These are phyloP conservation scores for Festucalex cinctus DNA, from an alignment of 2,113 vertebrate genomes.

Conservation along the genomic window DNA sequence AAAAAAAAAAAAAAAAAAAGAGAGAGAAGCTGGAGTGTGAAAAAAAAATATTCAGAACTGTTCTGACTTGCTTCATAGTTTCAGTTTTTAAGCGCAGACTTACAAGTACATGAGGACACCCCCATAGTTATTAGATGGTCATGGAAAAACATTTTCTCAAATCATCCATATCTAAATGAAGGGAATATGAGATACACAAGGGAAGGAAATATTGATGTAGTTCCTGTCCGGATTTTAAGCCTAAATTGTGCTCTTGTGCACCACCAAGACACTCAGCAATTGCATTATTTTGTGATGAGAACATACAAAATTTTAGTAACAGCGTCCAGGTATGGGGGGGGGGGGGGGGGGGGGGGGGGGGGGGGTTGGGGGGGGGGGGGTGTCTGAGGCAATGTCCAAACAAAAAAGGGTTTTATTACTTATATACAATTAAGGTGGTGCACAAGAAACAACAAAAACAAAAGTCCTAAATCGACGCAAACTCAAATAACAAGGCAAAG, in stretches of 20 bases:
- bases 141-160: constrained; percentile 22
- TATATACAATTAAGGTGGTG: no score
- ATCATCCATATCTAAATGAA: constrained; percentile 15
- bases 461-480: no score
- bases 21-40: constrained; percentile 5
- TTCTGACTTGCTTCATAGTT: constrained; percentile 14
- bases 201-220: constrained; percentile 17
- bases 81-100: constrained; percentile 8
- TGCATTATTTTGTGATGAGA: neutral
- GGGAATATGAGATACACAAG: constrained; percentile 27
- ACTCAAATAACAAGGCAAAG: no score
- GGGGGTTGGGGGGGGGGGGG: no score
- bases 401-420: no score
- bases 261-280: neutral
- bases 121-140: neutral
- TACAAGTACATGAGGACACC: constrained; percentile 22
- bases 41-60: constrained; percentile 20
- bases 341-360: no score
- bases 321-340: no score
- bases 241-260: constrained; percentile 15
- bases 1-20: no score
- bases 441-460: no score
- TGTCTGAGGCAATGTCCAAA: no score
- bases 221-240: constrained; percentile 18
- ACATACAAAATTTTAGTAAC: neutral